Conservation (phyloP, 2,888 invertebrate species). For the Calameuta pallipes region DNA sequence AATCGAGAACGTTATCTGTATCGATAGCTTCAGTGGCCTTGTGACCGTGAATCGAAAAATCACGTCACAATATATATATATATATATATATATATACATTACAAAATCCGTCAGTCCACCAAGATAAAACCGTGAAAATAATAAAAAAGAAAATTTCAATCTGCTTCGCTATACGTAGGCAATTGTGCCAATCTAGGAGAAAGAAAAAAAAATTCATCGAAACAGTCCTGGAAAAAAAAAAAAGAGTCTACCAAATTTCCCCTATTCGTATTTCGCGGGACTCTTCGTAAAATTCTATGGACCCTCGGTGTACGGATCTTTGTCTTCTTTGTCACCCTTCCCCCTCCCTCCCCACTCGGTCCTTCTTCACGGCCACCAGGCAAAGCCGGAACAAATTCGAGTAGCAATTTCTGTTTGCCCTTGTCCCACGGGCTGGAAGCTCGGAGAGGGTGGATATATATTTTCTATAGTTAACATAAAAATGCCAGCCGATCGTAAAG, state of each 20-base stretch:
- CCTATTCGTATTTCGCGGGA: slow-evolving; percentile 32
- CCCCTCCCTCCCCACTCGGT: slow-evolving; percentile 26
- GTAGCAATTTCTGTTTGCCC: slow-evolving; percentile 48
- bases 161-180: background rate
- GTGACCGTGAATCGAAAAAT: too few relatives aligned
- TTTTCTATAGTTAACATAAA: slow-evolving; percentile 48
- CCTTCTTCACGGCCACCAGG: background rate
- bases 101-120: too few relatives aligned
- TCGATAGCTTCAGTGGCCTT: too few relatives aligned
- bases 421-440: slow-evolving; percentile 10
- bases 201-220: background rate
- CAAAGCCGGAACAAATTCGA: slow-evolving; percentile 48
- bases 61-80: too few relatives aligned
- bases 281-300: slow-evolving; percentile 34
- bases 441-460: too few relatives aligned
- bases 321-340: slow-evolving; percentile 17
- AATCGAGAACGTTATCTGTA: too few relatives aligned
- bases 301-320: slow-evolving; percentile 38
- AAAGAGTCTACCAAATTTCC: background rate
- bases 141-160: background rate
- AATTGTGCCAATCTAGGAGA: background rate
- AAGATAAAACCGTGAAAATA: background rate
- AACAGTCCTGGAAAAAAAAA: background rate
- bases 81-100: too few relatives aligned
- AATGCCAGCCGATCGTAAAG: slow-evolving; percentile 53